Base-by-base conservation (phyloP, 2,888 invertebrate genomes). In the Lordiphosa fenestrarum region DNA sequence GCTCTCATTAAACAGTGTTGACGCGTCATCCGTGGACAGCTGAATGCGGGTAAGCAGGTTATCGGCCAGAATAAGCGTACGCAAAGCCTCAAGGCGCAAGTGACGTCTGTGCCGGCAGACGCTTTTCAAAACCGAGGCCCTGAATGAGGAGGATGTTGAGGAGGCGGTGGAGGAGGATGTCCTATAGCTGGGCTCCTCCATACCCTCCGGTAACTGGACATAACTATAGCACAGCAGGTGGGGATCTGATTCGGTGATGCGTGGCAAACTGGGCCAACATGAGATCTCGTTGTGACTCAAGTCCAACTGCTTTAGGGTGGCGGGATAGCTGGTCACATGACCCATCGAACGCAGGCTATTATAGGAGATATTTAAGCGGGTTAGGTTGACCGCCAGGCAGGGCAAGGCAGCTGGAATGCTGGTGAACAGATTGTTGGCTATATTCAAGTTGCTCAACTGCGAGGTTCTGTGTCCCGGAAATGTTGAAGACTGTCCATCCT, bases 281-380 rank as follows among this genome's bases (percentile, higher is more conserved):
- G 94, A 93, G 71, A 98, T 95, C 89, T 95, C 94, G 89, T 98
- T 98, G 88, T 96, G 95, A 44, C 97, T 96, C 36, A 99, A 91
- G 90, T 99, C 98, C 39, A 99, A 90, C 87, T 98, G 97, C 61
- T 97, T 96, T 6, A 99, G 90, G 44, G 94, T 93, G 38, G 94
- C 93, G 0, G 99, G 98, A 89, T 97, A 98, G 51, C 95, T 95
- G 9, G 96, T 96, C 53, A 98, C 95, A 84, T 94, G 94, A 2
- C 96, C 96, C 93, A 97, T 94, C 0, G 94, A 93, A 65, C 92
- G 71, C 38, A 81, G 55, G n/a, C 94, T 94, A 89, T 99, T 99
- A 86, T 96, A 96, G 0, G 97, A 94, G 92, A 99, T 93, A 87
- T 98, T 98, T 12, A 99, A 92, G 37, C 96, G 91, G 0, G 95